Percentiles rank a stretch among this genome's conserved stretches.
phyloP scores from a whole-genome alignment of 2,888 invertebrate species.

The Erebia ligea region DNA sequence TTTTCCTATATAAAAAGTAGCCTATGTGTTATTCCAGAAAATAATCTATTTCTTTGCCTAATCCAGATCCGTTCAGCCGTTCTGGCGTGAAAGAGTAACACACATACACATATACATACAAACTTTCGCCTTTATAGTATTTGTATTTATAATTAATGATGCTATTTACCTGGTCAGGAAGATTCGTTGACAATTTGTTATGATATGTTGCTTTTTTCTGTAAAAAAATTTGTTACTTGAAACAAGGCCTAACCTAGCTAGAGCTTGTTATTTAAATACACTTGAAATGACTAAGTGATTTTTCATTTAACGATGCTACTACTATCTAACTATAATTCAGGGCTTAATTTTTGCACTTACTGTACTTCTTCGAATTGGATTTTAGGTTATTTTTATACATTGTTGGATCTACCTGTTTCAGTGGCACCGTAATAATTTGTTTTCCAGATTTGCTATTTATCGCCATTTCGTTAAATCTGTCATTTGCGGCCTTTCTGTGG shows the following conservation, averaged over 20 bases:
- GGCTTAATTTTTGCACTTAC: no score
- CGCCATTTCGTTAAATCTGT: constrained; percentile 39
- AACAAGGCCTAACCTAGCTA: no score
- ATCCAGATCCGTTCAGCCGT: no score
- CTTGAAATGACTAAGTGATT: not conserved
- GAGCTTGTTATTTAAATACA: no score
- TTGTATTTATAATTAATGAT: not conserved
- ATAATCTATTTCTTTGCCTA: no score
- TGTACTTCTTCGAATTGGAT: not conserved
- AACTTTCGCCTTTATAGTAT: no score
- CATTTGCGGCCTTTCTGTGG: constrained; percentile 41
- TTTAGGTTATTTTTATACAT: not conserved
- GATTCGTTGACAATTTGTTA: constrained; percentile 28
- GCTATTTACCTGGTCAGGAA: constrained; percentile 41
- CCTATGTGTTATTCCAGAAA: no score
- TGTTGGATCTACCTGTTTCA: constrained; percentile 45
- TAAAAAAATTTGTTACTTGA: constrained; percentile 4
- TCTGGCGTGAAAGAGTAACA: no score
- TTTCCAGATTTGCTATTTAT: constrained; percentile 42
- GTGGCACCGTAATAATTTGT: constrained; percentile 51
- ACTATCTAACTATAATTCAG: not conserved
- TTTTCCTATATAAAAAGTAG: no score
- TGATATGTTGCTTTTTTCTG: constrained; percentile 38
- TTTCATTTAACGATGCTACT: not conserved
- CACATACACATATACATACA: no score